phyloP scores from a whole-genome alignment of 1,140 invertebrate genomes.

The Lepidotrigona ventralis region DNA sequence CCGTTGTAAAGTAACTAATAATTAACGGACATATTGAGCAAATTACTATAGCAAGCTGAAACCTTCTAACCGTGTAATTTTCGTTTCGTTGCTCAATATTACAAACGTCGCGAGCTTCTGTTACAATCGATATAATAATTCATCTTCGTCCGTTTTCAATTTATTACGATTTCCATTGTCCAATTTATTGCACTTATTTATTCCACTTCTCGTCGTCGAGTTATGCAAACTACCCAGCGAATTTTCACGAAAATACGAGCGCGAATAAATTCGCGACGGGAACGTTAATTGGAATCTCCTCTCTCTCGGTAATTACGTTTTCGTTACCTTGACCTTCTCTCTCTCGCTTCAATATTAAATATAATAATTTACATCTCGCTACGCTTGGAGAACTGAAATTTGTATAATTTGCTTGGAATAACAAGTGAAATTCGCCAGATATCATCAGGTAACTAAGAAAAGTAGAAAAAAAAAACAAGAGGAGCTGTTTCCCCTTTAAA shows the following conservation, averaged over 20 bases:
- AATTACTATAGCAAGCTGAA: not conserved
- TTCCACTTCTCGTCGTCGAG: not conserved
- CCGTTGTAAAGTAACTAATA: slow-evolving; percentile 2
- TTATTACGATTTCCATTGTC: not conserved
- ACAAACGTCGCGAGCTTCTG: too few relatives aligned
- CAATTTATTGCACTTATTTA: too few relatives aligned
- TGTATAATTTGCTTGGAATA: too few relatives aligned
- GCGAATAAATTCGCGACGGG: not conserved
- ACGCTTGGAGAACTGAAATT: not conserved
- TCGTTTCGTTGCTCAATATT: too few relatives aligned
- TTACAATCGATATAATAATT: too few relatives aligned
- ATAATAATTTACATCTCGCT: not conserved
- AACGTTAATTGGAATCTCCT: slow-evolving; percentile 2
- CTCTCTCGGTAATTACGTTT: slow-evolving; percentile 9
- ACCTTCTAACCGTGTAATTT: not conserved
- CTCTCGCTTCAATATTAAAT: not conserved
- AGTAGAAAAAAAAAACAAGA: too few relatives aligned
- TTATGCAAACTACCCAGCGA: not conserved
- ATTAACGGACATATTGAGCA: not conserved
- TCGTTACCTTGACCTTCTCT: slow-evolving; percentile 23
- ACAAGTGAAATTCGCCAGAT: not conserved
- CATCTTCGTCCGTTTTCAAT: too few relatives aligned
- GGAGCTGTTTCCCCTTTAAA: too few relatives aligned
- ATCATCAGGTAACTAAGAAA: not conserved
- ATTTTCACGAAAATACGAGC: not conserved